These are phyloP conservation scores for Champsocephalus gunnari DNA, from an alignment of 2,797 vertebrate genomes.

Conservation along the genomic window DNA sequence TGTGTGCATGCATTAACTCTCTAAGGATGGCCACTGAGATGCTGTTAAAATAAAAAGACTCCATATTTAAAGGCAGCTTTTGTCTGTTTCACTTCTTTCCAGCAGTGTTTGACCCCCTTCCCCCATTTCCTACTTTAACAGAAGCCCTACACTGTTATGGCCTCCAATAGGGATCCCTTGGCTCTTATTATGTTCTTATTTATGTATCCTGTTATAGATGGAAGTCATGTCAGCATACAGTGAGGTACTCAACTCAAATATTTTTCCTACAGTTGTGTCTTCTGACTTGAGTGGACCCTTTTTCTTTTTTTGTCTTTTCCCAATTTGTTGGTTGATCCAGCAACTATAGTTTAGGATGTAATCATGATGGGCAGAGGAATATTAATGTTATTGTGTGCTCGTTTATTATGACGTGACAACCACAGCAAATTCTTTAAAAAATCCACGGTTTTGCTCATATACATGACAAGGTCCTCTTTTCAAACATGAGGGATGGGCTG, in stretches of 20 bases:
- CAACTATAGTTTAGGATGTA: slow-evolving; percentile 19
- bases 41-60: slow-evolving; percentile 37
- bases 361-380: slow-evolving; percentile 5
- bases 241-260: slow-evolving; percentile 65
- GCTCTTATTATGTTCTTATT: slow-evolving; percentile 80
- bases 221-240: slow-evolving; percentile 76
- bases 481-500: not conserved
- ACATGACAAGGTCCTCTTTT: not conserved
- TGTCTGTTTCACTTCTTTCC: slow-evolving; percentile 27
- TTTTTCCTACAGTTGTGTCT: slow-evolving; percentile 54
- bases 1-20: slow-evolving; percentile 64
- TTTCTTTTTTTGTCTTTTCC: slow-evolving; percentile 19
- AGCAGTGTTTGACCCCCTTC: slow-evolving; percentile 50
- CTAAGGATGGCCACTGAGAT: slow-evolving; percentile 55
- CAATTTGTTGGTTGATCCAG: slow-evolving; percentile 5
- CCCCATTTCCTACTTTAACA: slow-evolving; percentile 56
- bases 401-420: not conserved
- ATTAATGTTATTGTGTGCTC: not conserved
- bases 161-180: slow-evolving; percentile 71
- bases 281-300: slow-evolving; percentile 33
- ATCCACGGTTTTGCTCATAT: not conserved
- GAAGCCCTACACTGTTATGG: slow-evolving; percentile 73
- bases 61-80: slow-evolving; percentile 45
- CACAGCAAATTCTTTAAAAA: not conserved
- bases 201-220: slow-evolving; percentile 84